phyloP scores from a whole-genome alignment of 2,888 invertebrate genomes.

The Trissolcus brochymenae region DNA sequence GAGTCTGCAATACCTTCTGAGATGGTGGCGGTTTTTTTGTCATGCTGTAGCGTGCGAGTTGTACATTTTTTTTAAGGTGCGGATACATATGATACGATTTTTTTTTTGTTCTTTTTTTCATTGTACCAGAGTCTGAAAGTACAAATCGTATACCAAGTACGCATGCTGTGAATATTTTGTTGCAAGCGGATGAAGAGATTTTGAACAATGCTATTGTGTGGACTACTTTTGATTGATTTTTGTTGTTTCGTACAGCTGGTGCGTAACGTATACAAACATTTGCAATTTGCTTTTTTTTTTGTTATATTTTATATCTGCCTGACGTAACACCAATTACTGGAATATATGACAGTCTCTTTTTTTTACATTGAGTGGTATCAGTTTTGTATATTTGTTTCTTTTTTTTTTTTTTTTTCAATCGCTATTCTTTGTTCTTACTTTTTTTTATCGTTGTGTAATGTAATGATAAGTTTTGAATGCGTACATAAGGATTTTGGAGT shows the following conservation, averaged over 20 bases:
- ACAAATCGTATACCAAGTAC: slow-evolving; percentile 25
- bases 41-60: slow-evolving; percentile 36
- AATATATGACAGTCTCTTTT: too few species aligned
- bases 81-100: slow-evolving; percentile 10
- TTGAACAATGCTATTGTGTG: slow-evolving; percentile 28
- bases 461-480: too few species aligned
- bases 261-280: slow-evolving; percentile 18
- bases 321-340: too few species aligned
- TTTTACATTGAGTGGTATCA: too few species aligned
- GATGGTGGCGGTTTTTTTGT: slow-evolving; percentile 21
- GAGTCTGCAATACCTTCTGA: slow-evolving; percentile 35
- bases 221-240: slow-evolving; percentile 31
- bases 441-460: too few species aligned
- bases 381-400: too few species aligned
- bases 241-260: slow-evolving; percentile 29
- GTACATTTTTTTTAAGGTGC: slow-evolving; percentile 27
- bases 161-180: slow-evolving; percentile 31
- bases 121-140: slow-evolving; percentile 22
- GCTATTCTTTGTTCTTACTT: too few species aligned
- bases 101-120: neutral
- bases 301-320: too few species aligned
- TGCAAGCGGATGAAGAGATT: slow-evolving; percentile 25
- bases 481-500: too few species aligned
- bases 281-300: too few species aligned
- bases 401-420: too few species aligned